Conservation (phyloP, 2,888 invertebrate species). For the Holacanthella duospinosa region DNA sequence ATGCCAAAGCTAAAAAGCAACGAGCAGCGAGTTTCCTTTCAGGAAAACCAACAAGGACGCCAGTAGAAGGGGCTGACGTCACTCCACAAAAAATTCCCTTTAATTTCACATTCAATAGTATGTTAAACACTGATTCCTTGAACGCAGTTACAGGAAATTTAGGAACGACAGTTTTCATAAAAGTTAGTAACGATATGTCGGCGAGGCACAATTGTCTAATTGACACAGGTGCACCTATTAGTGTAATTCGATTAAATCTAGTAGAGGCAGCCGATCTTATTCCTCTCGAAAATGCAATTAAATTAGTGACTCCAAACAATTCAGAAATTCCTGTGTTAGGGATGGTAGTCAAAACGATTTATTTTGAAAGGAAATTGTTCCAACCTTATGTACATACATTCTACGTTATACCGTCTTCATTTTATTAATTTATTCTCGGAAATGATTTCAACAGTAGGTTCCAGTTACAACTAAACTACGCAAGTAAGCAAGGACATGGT, state of each 20-base stretch:
- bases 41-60: neutral
- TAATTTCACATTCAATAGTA: neutral
- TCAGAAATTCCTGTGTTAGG: neutral
- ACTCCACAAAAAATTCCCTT: neutral
- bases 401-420: neutral
- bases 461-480: neutral
- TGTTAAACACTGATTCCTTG: neutral
- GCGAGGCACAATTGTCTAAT: neutral
- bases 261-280: neutral
- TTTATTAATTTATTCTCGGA: neutral
- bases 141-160: neutral
- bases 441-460: neutral
- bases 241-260: neutral
- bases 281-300: neutral
- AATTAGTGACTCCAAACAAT: neutral
- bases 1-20: neutral
- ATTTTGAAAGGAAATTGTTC: neutral
- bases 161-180: too few species aligned
- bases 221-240: conserved; percentile 4
- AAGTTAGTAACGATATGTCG: too few species aligned
- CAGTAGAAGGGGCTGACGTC: neutral
- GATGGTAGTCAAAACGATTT: neutral
- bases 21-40: neutral
- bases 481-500: neutral
- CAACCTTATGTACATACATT: neutral